phyloP scores from a whole-genome alignment of 2,113 vertebrate species.

The Octodon degus region DNA sequence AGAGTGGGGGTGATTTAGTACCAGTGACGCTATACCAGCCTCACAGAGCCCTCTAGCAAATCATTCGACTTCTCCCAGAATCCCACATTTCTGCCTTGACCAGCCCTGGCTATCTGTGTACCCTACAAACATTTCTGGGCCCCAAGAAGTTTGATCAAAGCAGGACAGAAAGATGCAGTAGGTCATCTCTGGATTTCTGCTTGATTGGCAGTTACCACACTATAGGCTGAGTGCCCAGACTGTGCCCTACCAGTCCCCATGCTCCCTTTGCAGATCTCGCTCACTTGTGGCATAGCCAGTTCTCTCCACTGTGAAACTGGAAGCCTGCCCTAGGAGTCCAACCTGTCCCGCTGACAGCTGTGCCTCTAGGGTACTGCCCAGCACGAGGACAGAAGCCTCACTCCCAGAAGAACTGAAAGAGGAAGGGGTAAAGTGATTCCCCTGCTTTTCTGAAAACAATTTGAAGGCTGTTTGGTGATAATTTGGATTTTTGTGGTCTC shows the following conservation, averaged over 20 bases:
- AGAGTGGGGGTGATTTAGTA: not conserved
- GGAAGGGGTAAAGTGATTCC: not conserved
- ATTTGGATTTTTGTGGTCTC: too few species aligned
- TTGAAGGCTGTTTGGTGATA: not conserved
- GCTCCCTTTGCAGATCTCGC: too few species aligned
- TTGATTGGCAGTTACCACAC: accelerated
- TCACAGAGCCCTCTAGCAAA: not conserved
- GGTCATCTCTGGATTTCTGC: not conserved
- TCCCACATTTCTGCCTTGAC: not conserved
- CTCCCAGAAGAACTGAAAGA: not conserved
- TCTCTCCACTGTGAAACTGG: not conserved
- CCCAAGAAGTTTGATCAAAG: too few species aligned
- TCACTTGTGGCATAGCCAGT: not conserved
- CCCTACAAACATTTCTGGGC: too few species aligned
- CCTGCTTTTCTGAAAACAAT: not conserved
- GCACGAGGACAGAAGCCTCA: not conserved
- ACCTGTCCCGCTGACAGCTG: not conserved
- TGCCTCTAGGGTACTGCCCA: not conserved
- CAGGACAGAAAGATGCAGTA: not conserved
- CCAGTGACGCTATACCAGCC: accelerated
- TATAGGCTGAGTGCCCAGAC: not conserved
- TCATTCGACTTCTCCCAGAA: accelerated
- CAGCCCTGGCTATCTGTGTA: accelerated
- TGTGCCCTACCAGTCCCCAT: accelerated
- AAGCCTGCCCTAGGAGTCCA: not conserved